Percentiles rank a stretch among this genome's conserved stretches.
Evolutionary conservation across 2,113 vertebrate species (phyloP).

Genomic region (Paramormyrops kingsleyae): DNA sequence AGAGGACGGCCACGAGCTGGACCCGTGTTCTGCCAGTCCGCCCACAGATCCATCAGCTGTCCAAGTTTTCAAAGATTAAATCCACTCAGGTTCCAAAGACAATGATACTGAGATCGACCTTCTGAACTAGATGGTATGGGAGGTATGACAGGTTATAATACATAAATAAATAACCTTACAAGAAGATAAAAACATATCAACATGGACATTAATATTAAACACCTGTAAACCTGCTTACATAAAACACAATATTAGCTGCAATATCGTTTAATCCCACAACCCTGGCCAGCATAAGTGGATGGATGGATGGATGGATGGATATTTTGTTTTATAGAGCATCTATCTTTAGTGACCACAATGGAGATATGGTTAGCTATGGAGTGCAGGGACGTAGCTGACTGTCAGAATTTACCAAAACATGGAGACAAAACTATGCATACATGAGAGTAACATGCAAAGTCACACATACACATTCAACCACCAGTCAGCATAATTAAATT

Average conservation of each 20-base stretch:
- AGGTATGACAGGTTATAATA: not conserved
- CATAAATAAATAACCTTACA: not conserved
- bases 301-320: not conserved
- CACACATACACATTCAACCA: not conserved
- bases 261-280: not conserved
- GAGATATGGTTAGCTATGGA: not conserved
- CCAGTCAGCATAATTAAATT: not conserved
- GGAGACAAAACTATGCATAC: not conserved
- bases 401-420: not conserved
- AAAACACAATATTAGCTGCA: not conserved
- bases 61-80: not conserved
- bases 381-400: not conserved
- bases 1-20: not conserved
- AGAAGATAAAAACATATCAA: not conserved
- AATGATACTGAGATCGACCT: not conserved
- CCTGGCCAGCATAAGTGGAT: not conserved
- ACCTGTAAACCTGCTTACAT: not conserved
- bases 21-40: not conserved
- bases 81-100: not conserved
- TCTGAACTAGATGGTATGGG: not conserved
- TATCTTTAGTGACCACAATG: not conserved
- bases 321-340: not conserved
- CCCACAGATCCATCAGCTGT: not conserved
- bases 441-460: not conserved
- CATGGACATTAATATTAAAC: not conserved